Evolutionary conservation across 1,140 invertebrate genomes (phyloP).

Genomic region (Trichonephila inaurata): DNA sequence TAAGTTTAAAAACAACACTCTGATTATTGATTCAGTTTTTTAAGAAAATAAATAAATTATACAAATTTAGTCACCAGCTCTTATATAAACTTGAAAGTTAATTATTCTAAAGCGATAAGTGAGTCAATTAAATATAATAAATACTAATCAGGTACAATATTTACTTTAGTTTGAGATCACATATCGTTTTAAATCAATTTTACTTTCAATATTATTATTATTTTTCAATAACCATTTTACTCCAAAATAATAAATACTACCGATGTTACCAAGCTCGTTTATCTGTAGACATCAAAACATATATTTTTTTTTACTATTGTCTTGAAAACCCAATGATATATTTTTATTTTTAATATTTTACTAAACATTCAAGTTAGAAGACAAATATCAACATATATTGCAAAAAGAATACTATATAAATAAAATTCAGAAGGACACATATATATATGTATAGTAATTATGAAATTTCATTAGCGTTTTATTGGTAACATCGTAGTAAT

Average conservation of each 20-base stretch:
- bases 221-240: not conserved
- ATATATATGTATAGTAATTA: not conserved
- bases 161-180: not conserved
- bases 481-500: conserved; percentile 59
- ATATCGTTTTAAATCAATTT: conserved; percentile 1
- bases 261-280: conserved; percentile 52
- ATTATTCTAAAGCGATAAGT: not conserved
- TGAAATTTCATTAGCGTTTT: not conserved
- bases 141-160: not conserved
- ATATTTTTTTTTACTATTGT: not conserved
- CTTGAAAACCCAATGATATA: not conserved
- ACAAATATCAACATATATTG: not conserved
- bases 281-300: not conserved
- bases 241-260: not conserved
- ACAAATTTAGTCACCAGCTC: not conserved
- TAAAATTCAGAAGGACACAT: not conserved
- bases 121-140: not conserved
- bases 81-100: not conserved
- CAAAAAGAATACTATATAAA: not conserved
- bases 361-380: not conserved
- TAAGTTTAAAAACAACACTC: too few relatives aligned
- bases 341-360: too few relatives aligned
- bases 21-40: too few relatives aligned
- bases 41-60: too few relatives aligned
- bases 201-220: not conserved